Base-by-base conservation (phyloP, 2,113 vertebrate genomes). In the Hydrochoerus hydrochaeris region DNA sequence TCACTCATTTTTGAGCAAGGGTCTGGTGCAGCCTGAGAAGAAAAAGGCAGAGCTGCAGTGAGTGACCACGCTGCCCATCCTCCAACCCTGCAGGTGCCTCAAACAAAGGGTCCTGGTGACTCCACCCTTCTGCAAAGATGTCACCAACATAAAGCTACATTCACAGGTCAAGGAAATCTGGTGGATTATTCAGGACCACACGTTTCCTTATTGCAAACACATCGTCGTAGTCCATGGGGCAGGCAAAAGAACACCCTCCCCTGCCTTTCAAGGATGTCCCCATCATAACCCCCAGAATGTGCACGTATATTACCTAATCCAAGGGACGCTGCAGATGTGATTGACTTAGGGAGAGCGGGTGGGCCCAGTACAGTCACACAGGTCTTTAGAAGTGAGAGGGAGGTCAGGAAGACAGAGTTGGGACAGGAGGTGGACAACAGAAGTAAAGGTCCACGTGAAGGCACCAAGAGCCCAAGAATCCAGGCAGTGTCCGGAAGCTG, bases 1-100 rank as follows among this genome's bases (percentile, higher is more conserved):
- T n/a, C 1, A 7, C 44, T 92, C 46, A 49, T 80, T 94, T 94
- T 32, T 17, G n/a, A 90, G 90, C 58, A 58, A 32, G 78, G 26
- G 41, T 8, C 2, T 62, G 30, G 35, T 11, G 20, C 32, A 41
- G n/a, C 46, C 54, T 14, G 4, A 12, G 12, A 88, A 58, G 78
- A 16, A 28, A 41, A 80, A 81, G 52, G 80, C 26, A 52, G 78
- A 65, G 54, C 65, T 41, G 7, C 46, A 32, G 60, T 26, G 54
- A 77, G 35, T 32, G 60, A 35, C 41, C 88, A n/a, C 44, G 49
- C 60, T 58, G 32, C 88, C 54, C 67, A 0, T 32, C 17, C 54
- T 62, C 49, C 77, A 44, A 35, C 32, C 28, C 26, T 49, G 35
- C 84, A 82, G 77, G 30, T 57, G 57, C 87, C 88, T 89, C 41